Evolutionary conservation across 2,113 vertebrate genomes (phyloP).

Genomic region (Podiceps cristatus): DNA sequence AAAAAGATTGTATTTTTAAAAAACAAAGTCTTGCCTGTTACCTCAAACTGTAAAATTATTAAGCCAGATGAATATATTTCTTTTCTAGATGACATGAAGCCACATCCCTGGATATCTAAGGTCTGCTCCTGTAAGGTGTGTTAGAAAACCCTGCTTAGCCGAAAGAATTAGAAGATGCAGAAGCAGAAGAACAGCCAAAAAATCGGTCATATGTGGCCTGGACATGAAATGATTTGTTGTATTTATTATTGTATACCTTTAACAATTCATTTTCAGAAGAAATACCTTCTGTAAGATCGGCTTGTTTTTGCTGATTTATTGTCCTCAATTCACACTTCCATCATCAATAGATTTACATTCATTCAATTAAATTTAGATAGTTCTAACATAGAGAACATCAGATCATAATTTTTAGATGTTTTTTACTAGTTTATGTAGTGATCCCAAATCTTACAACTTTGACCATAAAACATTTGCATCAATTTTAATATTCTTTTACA

Average conservation of each 20-base stretch:
- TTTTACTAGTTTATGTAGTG: background rate
- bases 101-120: slow-evolving; percentile 78
- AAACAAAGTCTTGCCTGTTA: background rate
- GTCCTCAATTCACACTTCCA: background rate
- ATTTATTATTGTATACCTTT: background rate
- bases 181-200: background rate
- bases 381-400: background rate
- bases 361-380: background rate
- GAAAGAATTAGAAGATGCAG: background rate
- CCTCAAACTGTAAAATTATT: background rate
- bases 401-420: background rate
- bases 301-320: background rate
- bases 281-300: background rate
- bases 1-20: background rate
- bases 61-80: background rate
- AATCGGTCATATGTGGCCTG: background rate
- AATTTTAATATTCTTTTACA: background rate
- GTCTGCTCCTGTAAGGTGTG: slow-evolving; percentile 83
- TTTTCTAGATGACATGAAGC: slow-evolving; percentile 73
- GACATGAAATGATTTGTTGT: background rate
- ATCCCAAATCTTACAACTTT: background rate
- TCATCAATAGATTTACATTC: background rate
- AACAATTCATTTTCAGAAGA: background rate
- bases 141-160: background rate
- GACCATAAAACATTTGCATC: background rate